Conservation (phyloP, 2,888 invertebrate genomes). For the Fabriciana adippe region DNA sequence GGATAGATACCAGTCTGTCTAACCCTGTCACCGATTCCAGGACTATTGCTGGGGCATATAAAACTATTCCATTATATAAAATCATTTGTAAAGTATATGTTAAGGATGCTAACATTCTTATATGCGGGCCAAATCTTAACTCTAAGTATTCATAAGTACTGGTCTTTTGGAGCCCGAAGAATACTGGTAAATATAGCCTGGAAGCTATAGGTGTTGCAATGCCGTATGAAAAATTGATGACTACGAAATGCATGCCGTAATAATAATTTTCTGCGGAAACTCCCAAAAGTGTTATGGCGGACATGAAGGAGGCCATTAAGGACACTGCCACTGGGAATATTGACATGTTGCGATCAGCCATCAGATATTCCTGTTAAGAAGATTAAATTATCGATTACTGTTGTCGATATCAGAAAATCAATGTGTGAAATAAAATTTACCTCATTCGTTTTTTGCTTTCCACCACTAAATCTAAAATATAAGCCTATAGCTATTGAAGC, state of each 20-base stretch:
- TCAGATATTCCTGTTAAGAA: slow-evolving; percentile 87
- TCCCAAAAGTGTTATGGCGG: slow-evolving; percentile 93
- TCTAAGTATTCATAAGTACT: slow-evolving; percentile 97
- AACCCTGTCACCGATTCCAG: slow-evolving; percentile 93
- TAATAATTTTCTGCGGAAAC: slow-evolving; percentile 94
- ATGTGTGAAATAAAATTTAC: slow-evolving; percentile 58
- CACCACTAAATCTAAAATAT: slow-evolving; percentile 92
- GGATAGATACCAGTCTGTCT: slow-evolving; percentile 86
- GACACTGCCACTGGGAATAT: slow-evolving; percentile 92
- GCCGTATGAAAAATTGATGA: slow-evolving; percentile 88
- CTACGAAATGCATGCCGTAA: slow-evolving; percentile 90
- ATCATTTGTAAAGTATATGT: slow-evolving; percentile 95
- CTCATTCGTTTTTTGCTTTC: slow-evolving; percentile 91
- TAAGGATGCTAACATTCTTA: slow-evolving; percentile 90
- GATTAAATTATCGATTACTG: slow-evolving; percentile 2
- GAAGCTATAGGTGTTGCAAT: slow-evolving; percentile 90
- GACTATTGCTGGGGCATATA: slow-evolving; percentile 96
- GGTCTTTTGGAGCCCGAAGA: slow-evolving; percentile 91
- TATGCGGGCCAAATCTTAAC: slow-evolving; percentile 89
- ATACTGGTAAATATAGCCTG: slow-evolving; percentile 91
- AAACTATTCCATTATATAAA: slow-evolving; percentile 93
- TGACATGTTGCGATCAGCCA: slow-evolving; percentile 91
- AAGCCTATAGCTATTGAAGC: slow-evolving; percentile 90
- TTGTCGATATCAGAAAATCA: background rate
- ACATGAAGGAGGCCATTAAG: slow-evolving; percentile 97